Evolutionary conservation across 1,140 invertebrate genomes (phyloP), one percentile per base, ranked within the genome.

Genomic region (Drosophila insularis): DNA sequence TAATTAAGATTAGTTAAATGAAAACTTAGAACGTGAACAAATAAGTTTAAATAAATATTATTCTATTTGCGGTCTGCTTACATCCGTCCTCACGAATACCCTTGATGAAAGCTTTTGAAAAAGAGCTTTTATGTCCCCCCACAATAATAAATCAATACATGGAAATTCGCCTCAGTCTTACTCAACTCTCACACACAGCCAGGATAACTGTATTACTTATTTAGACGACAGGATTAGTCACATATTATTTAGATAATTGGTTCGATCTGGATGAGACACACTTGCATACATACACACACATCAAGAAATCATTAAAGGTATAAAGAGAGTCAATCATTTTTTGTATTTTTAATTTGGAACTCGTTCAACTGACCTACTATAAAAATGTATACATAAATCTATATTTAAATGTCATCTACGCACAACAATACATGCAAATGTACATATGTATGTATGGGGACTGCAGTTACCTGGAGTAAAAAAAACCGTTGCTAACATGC

Each of bases 121-220:
- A 74, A 2, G 43, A 78, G 81, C 76, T 81, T 59, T 58, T 23
- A 10, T 73, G 43, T 66, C 55, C 63, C 27, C 27, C 19, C 35
- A 61, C 17, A 43, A 40, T 46, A 50, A 86, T 46, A 86, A 86
- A 86, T 86, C 82, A 81, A 86, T 86, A 82, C 35, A 60, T 21
- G 76, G 27, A 63, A 74, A 65, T 71, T 75, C 55, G 64, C 59
- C 32, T 58, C 76, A 87, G 78, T 87, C 82, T 86, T 81, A 79
- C 63, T 71, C 75, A 87, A 86, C 82, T 75, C 79, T 70, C 71
- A 78, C 68, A 86, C 71, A 86, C 75, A 87, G 72, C 68, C 71
- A 86, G 79, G 82, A 86, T 81, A 86, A 78, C 78, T 54, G 19
- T 59, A 46, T 46, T 32, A 19, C 37, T 50, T 50, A 39, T 56